phyloP scores from a whole-genome alignment of 2,113 vertebrate genomes.

The Archocentrus centrarchus region DNA sequence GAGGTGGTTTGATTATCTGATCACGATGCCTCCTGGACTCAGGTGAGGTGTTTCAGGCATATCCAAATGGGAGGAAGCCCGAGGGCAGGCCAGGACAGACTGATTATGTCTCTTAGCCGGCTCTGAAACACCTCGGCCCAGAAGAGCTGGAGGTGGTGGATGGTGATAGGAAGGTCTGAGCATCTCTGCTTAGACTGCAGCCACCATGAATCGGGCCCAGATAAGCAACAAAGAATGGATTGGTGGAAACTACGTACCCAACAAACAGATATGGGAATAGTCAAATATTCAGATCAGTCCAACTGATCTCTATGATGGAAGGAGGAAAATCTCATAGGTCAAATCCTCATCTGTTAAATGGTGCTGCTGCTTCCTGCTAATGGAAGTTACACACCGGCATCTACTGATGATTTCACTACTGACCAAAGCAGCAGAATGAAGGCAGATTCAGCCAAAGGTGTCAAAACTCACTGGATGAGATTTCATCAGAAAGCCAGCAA shows the following conservation, averaged over 20 bases:
- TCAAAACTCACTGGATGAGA: no score
- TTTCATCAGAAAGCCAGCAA: background rate
- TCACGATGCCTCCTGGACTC: background rate
- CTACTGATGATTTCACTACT: background rate
- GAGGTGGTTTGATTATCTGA: background rate
- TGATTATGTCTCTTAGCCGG: background rate
- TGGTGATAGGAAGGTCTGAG: no score
- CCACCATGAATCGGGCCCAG: background rate
- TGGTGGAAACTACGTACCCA: accelerated
- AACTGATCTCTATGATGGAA: background rate
- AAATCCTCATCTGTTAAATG: background rate
- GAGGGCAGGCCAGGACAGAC: background rate
- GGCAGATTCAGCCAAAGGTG: background rate
- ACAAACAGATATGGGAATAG: background rate
- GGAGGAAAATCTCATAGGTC: background rate
- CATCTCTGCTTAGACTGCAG: background rate
- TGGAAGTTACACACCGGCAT: background rate
- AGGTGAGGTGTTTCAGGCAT: background rate
- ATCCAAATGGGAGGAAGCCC: background rate
- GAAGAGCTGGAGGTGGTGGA: background rate
- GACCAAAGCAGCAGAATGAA: background rate
- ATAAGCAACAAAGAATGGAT: background rate
- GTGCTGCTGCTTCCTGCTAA: background rate
- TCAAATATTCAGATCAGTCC: background rate
- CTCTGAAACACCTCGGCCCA: background rate